Base-by-base conservation (phyloP, 2,113 vertebrate species). In the Cyanoramphus novaezelandiae region DNA sequence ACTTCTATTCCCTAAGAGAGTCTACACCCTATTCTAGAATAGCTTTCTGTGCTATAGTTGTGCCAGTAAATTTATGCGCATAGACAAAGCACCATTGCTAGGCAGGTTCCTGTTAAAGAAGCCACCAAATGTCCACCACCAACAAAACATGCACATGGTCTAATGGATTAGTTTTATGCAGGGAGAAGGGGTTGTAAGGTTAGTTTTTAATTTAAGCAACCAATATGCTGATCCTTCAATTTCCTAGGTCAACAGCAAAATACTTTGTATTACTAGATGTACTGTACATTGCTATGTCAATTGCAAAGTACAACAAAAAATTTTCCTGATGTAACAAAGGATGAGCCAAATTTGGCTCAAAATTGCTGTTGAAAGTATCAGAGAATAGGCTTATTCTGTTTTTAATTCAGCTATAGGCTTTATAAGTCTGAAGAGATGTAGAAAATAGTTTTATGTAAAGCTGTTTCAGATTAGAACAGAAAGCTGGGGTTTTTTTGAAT, bases 391-490 rank as follows among this genome's bases (percentile, higher is more conserved):
- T 81, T 81, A 37, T 10, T 31, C 7, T 49, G 9, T 7, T 84
- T 92, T 55, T 91, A 37, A 13, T 84, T 68, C 74, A 84, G 65
- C 55, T 87, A 23, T 2, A 88, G 44, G 75, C 24, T 37, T 19
- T 60, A 35, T 3, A 49, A 85, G 25, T 49, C 47, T 53, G 31
- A 79, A 77, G 35, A 76, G 4, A 19, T 52, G 31, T 3, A 69
- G 76, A 93, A 92, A 93, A 88, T 19, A 70, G 21, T 86, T 74
- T 47, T 41, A 88, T 44, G 37, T 44, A 67, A 92, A 74, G 55
- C 23, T 37, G 21, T 74, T 92, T 77, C 57, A 86, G 41, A 70
- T 31, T 23, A 86, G 91, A 92, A 76, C 18, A 72, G 52, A 92
- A 82, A 18, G 53, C 6, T 79, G 17, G 6, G 41, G 5, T 1